phyloP scores from a whole-genome alignment of 2,797 vertebrate species.

The Benthosema pterotum region DNA sequence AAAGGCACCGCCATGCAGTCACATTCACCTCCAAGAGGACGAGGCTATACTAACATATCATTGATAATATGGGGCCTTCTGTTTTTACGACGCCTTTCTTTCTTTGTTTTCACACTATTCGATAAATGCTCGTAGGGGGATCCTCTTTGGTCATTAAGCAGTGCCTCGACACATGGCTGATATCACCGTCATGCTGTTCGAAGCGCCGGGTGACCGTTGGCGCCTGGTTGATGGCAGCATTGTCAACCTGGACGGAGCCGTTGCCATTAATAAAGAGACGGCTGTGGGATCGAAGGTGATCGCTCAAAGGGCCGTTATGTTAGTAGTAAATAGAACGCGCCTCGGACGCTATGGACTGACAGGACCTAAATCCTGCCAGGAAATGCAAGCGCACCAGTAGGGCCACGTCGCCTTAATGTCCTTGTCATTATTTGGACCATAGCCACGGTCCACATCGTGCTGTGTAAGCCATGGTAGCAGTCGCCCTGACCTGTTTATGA shows the following conservation, averaged over 20 bases:
- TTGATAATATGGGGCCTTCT: constrained; percentile 63
- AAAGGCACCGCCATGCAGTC: too few species aligned
- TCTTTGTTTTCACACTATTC: constrained; percentile 60
- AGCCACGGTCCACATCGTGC: neutral
- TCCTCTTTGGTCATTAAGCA: constrained; percentile 69
- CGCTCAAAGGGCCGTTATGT: constrained; percentile 51
- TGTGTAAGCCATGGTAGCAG: neutral
- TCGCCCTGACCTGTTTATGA: constrained; percentile 6
- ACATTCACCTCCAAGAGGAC: constrained; percentile 51
- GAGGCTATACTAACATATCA: constrained; percentile 70
- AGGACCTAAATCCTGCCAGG: constrained; percentile 19
- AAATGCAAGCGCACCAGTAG: constrained; percentile 18
- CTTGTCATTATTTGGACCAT: constrained; percentile 27
- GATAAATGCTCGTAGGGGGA: constrained; percentile 65
- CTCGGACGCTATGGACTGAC: constrained; percentile 14
- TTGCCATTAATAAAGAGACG: constrained; percentile 61
- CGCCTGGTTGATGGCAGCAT: constrained; percentile 66
- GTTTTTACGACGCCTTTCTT: constrained; percentile 61
- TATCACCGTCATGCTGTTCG: constrained; percentile 72
- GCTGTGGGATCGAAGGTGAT: constrained; percentile 55
- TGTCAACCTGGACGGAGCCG: constrained; percentile 68
- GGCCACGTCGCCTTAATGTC: constrained; percentile 1
- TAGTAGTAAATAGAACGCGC: constrained; percentile 40
- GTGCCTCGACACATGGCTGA: constrained; percentile 76
- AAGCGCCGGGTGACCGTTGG: constrained; percentile 72